Evolutionary conservation across 2,888 invertebrate species (phyloP).

Genomic region (Pelosia muscerda): DNA sequence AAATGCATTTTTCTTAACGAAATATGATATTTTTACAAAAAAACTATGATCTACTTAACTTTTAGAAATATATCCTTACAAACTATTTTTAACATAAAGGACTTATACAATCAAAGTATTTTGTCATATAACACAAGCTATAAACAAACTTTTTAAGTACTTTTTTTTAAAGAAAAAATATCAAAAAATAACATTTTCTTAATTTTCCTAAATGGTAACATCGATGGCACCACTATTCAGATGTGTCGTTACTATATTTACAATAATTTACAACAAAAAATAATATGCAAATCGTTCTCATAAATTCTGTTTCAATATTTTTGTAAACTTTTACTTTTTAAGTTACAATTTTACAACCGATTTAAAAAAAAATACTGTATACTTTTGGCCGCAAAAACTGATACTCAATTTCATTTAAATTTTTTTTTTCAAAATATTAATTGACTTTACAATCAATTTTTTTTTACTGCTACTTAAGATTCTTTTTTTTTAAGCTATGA

Average conservation of each 20-base stretch:
- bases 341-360: constrained; percentile 7
- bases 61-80: constrained; percentile 6
- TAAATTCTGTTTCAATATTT: constrained; percentile 12
- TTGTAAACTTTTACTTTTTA: background rate
- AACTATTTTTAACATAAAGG: constrained; percentile 12
- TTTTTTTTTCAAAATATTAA: background rate
- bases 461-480: background rate
- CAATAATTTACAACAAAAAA: constrained; percentile 40
- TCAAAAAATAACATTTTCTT: constrained; percentile 57
- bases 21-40: constrained; percentile 1
- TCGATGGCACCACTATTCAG: constrained; percentile 76
- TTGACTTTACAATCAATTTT: constrained; percentile 1
- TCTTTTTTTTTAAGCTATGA: constrained; percentile 24
- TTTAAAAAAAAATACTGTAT: background rate
- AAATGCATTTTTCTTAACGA: constrained; percentile 21
- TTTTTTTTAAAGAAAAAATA: constrained; percentile 52
- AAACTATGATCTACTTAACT: background rate
- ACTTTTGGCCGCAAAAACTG: constrained; percentile 5
- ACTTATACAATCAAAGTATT: constrained; percentile 28
- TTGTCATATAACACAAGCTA: constrained; percentile 36
- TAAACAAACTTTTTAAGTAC: constrained; percentile 50
- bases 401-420: background rate
- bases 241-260: constrained; percentile 41
- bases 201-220: constrained; percentile 77
- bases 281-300: constrained; percentile 33